Conservation (phyloP, 2,113 vertebrate species). For the Pogonocichla stellata region DNA sequence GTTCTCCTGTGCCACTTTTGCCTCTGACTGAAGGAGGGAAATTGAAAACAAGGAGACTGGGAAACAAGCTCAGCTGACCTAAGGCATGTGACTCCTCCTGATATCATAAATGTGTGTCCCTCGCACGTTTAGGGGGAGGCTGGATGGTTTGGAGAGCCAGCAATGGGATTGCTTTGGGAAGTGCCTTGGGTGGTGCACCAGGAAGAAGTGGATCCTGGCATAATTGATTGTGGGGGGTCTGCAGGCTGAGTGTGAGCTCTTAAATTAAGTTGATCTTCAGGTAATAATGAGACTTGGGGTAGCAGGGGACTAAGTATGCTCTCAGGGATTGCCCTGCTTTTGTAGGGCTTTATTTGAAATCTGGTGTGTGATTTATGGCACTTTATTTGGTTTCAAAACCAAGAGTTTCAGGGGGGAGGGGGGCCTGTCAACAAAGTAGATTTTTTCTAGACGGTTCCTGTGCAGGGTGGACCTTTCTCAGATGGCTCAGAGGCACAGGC, state of each 20-base stretch:
- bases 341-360: neutral
- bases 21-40: neutral
- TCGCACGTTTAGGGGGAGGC: fast-evolving
- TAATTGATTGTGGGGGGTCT: neutral
- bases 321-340: neutral
- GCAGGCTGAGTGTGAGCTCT: neutral
- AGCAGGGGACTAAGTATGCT: neutral
- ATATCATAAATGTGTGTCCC: neutral
- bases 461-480: neutral
- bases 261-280: neutral
- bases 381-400: neutral
- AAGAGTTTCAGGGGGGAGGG: fast-evolving
- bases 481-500: neutral
- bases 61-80: neutral
- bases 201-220: neutral
- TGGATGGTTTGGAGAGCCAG: fast-evolving
- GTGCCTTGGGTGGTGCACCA: neutral
- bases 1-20: slow-evolving; percentile 9
- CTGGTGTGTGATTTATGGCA: neutral
- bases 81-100: neutral
- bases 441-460: neutral
- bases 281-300: neutral
- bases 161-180: fast-evolving
- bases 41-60: neutral
- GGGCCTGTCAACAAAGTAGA: neutral